Conservation (phyloP, 2,888 invertebrate genomes). For the Lithophane ornitopus region DNA sequence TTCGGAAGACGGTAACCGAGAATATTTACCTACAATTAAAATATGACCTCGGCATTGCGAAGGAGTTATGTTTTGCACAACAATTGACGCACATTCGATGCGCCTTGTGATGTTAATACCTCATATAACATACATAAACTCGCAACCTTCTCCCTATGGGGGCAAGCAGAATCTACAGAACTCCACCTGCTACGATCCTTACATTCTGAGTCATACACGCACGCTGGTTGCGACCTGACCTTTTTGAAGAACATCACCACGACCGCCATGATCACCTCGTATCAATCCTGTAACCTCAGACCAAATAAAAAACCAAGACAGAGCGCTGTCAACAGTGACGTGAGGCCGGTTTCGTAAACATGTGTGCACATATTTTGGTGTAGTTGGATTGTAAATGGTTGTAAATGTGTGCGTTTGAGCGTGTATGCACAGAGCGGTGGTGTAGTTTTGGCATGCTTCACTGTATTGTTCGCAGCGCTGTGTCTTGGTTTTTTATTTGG, state of each 20-base stretch:
- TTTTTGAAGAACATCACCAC: neutral
- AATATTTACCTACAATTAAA: slow-evolving; percentile 37
- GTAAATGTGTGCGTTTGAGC: no score
- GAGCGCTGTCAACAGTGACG: no score
- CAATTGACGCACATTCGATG: slow-evolving; percentile 24
- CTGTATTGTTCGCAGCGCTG: no score
- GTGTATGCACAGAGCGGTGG: no score
- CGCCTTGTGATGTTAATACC: neutral
- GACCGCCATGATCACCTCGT: neutral
- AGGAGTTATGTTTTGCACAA: slow-evolving; percentile 22
- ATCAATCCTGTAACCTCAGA: no score
- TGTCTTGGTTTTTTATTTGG: no score
- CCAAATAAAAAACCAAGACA: no score
- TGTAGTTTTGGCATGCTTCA: no score
- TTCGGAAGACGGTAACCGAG: slow-evolving; percentile 24
- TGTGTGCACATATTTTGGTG: no score
- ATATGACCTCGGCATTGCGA: slow-evolving; percentile 22
- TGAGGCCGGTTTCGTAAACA: no score
- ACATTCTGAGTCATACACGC: neutral
- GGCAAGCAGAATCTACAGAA: neutral
- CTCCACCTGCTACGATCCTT: neutral
- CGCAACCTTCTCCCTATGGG: no score
- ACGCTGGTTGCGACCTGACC: neutral
- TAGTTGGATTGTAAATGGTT: no score
- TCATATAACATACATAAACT: neutral